phyloP scores from a whole-genome alignment of 92 coral and sea anemone species.

The Porites lobata region DNA sequence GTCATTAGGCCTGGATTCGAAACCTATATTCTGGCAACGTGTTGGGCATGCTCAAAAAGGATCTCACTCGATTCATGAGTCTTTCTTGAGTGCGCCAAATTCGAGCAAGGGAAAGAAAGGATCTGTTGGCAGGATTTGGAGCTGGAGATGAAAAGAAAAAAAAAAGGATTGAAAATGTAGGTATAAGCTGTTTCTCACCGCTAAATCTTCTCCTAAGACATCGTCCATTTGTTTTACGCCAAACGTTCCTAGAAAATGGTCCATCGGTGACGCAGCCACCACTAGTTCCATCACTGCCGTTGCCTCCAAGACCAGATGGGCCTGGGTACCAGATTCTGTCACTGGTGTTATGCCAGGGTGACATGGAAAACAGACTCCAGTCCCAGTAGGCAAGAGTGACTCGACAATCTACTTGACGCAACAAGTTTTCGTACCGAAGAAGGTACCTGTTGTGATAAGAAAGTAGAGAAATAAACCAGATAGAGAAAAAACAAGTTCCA shows the following conservation, averaged over 20 bases:
- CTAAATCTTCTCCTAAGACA: slow-evolving; percentile 23
- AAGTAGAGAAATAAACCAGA: not conserved
- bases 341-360: slow-evolving; percentile 9
- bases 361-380: slow-evolving; percentile 43
- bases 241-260: not conserved
- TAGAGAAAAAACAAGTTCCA: no score
- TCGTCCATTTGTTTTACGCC: not conserved
- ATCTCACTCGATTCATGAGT: no score
- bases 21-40: no score
- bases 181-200: not conserved
- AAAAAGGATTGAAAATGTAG: no score
- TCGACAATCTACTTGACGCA: slow-evolving; percentile 38
- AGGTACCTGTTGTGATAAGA: not conserved
- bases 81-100: no score
- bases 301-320: slow-evolving; percentile 44
- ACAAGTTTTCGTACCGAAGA: slow-evolving; percentile 35
- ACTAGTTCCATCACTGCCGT: slow-evolving; percentile 12
- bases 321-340: slow-evolving; percentile 34
- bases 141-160: no score
- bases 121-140: no score
- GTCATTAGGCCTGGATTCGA: no score
- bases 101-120: no score
- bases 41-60: no score
- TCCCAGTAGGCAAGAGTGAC: slow-evolving; percentile 63
- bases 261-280: slow-evolving; percentile 40